Percentiles rank a stretch among this genome's conserved stretches.
These are phyloP conservation scores for Camptogramma bilineatum DNA, from an alignment of 2,888 invertebrate genomes.

Conservation along the genomic window DNA sequence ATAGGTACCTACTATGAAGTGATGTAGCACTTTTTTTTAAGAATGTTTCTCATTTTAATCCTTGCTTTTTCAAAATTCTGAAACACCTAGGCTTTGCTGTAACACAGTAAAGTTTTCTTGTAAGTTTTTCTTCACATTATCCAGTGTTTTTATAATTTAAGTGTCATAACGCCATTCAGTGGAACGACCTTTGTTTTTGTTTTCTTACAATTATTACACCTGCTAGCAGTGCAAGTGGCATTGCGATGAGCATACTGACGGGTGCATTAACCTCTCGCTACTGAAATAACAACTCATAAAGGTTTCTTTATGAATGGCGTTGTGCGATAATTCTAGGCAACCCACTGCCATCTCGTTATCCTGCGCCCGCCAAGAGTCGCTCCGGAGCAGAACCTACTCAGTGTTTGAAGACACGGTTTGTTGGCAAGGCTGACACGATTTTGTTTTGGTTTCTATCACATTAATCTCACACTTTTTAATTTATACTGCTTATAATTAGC, in stretches of 20 bases:
- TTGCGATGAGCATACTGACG: conserved; percentile 49
- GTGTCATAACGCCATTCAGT: conserved; percentile 58
- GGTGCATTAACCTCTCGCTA: conserved; percentile 53
- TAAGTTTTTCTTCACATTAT: conserved; percentile 37
- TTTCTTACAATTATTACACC: conserved; percentile 46
- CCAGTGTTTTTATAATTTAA: conserved; percentile 43
- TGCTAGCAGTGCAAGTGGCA: conserved; percentile 50
- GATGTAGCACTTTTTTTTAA: not conserved
- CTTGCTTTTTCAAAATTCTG: not conserved
- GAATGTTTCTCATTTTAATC: not conserved
- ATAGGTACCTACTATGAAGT: not conserved
- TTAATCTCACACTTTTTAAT: conserved; percentile 41
- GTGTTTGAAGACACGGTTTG: conserved; percentile 74
- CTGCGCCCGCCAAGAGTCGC: conserved; percentile 67
- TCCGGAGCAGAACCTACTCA: conserved; percentile 73
- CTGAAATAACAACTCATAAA: conserved; percentile 37
- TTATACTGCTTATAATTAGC: conserved; percentile 29
- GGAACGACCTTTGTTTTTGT: conserved; percentile 49
- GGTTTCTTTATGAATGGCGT: conserved; percentile 56
- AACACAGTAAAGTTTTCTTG: conserved; percentile 27
- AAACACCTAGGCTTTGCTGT: conserved; percentile 34
- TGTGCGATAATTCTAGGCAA: conserved; percentile 57
- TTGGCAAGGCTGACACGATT: conserved; percentile 72
- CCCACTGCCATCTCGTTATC: conserved; percentile 53
- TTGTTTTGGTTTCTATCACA: conserved; percentile 47